These are phyloP conservation scores for Poicephalus gulielmi DNA, from an alignment of 2,113 vertebrate genomes.

Conservation along the genomic window DNA sequence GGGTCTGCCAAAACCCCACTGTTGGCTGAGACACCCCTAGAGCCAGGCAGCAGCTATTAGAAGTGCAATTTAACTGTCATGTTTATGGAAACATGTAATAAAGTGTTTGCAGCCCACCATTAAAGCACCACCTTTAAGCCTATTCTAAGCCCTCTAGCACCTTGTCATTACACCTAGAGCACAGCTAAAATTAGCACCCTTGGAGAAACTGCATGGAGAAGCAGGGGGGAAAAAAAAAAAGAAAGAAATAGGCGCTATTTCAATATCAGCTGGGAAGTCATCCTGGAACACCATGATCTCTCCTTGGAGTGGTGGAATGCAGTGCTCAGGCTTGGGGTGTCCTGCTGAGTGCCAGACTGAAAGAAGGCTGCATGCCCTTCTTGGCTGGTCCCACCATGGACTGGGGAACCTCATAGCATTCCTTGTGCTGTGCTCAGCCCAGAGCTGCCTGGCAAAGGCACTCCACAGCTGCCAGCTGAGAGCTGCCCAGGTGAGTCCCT, in stretches of 20 bases:
- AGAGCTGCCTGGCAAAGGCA: background rate
- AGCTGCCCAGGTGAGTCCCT: fast-evolving
- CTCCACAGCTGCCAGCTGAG: fast-evolving
- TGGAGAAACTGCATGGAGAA: background rate
- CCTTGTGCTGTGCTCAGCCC: fast-evolving
- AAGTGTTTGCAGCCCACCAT: background rate
- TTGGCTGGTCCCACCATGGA: fast-evolving
- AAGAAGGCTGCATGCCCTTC: fast-evolving
- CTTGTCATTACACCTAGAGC: background rate
- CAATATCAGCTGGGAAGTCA: background rate
- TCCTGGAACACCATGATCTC: background rate
- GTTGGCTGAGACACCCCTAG: background rate
- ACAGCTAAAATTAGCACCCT: background rate
- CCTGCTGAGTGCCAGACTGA: fast-evolving
- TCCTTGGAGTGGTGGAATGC: fast-evolving
- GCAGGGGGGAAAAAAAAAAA: too few relatives aligned
- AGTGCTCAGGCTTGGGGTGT: background rate
- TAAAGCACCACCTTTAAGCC: background rate
- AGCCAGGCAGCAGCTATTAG: background rate
- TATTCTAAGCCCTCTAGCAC: background rate
- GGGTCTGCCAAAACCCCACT: fast-evolving
- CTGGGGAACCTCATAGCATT: background rate
- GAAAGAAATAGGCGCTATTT: background rate
- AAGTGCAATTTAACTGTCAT: background rate
- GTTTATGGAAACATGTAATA: background rate